phyloP scores from a whole-genome alignment of 2,113 vertebrate species.

The Uria aalge region DNA sequence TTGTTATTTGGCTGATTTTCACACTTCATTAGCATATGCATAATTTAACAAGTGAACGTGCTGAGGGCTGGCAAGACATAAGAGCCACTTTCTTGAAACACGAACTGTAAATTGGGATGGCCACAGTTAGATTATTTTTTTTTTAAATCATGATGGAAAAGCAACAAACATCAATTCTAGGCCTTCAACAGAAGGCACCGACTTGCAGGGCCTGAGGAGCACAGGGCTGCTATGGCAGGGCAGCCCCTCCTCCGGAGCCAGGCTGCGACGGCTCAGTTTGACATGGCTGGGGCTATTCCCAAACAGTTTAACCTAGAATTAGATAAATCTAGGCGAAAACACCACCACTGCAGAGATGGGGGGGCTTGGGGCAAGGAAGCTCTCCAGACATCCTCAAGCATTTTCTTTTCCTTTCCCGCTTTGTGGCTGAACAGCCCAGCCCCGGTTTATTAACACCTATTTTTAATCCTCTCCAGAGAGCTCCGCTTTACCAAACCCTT shows the following conservation, averaged over 20 bases:
- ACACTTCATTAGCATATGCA: slow-evolving; percentile 86
- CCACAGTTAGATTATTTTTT: slow-evolving; percentile 8
- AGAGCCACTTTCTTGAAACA: slow-evolving; percentile 66
- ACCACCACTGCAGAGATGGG: not conserved
- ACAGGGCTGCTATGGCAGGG: not conserved
- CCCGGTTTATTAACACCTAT: not conserved
- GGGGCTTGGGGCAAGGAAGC: not conserved
- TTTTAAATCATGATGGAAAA: slow-evolving; percentile 40
- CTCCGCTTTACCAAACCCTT: not conserved
- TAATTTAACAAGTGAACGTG: slow-evolving; percentile 79
- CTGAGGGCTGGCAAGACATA: slow-evolving; percentile 71
- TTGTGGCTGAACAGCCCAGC: not conserved
- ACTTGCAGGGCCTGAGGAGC: not conserved
- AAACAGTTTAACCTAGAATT: not conserved
- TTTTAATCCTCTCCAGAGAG: not conserved
- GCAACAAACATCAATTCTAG: not conserved
- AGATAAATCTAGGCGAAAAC: not conserved
- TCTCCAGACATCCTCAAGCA: not conserved
- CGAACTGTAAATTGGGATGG: slow-evolving; percentile 67
- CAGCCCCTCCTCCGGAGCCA: not conserved
- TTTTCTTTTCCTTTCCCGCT: not conserved
- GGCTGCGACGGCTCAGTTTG: not conserved
- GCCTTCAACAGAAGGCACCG: not conserved
- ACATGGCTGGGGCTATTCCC: not conserved
- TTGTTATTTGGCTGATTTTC: slow-evolving; percentile 81